Percentiles rank a stretch among this genome's conserved stretches.
phyloP scores from a whole-genome alignment of 2,888 invertebrate genomes.

The Sarcophaga variegata region DNA sequence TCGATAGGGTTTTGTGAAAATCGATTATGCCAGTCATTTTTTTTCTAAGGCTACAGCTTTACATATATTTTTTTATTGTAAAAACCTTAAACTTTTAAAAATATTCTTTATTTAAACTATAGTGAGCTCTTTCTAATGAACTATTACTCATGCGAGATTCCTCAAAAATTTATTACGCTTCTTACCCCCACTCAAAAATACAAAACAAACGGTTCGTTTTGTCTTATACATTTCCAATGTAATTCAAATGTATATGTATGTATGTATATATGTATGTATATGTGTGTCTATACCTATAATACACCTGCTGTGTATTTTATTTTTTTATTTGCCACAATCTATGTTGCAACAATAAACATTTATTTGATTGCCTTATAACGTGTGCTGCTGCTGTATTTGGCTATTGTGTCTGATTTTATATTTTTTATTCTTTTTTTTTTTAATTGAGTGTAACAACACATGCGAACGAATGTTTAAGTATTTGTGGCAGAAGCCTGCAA shows the following conservation, averaged over 20 bases:
- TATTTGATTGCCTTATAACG: neutral
- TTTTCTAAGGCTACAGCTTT: too few species aligned
- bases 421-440: slow-evolving; percentile 7
- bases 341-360: slow-evolving; percentile 30
- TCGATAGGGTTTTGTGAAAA: too few species aligned
- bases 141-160: neutral
- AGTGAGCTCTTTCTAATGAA: slow-evolving; percentile 18
- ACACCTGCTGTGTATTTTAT: slow-evolving; percentile 35
- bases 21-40: too few species aligned
- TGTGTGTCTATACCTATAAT: neutral
- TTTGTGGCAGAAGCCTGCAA: neutral
- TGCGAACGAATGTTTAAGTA: neutral
- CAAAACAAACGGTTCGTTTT: too few species aligned
- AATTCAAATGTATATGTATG: neutral
- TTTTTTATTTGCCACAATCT: neutral
- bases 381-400: slow-evolving; percentile 9
- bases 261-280: neutral
- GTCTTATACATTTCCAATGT: too few species aligned
- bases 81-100: too few species aligned
- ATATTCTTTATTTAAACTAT: neutral
- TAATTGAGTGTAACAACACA: neutral
- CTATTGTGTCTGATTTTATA: neutral
- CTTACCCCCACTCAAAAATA: too few species aligned
- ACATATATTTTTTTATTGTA: too few species aligned
- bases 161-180: too few species aligned